Evolutionary conservation across 1,140 invertebrate species (phyloP), one percentile per base, ranked within the genome.

Genomic region (Neodiprion virginianus): DNA sequence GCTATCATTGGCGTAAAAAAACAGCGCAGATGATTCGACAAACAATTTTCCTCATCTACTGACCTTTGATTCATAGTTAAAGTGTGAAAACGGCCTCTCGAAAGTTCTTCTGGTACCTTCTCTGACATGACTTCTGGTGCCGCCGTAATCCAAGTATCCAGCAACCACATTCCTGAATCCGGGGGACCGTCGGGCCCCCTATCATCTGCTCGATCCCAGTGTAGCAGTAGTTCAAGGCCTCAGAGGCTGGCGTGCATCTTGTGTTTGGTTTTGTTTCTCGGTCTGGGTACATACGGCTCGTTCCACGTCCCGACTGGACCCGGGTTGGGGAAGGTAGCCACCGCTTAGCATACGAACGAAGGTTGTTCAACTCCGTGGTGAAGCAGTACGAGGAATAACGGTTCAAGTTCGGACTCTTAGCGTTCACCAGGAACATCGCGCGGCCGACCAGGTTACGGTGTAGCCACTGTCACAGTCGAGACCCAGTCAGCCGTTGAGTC

Each of bases 401-500:
- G 79, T 82, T 78, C 78, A 76, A 65, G 71, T 74, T 79, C 78
- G 78, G 79, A 83, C 81, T 61, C 53, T 61, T 61, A 61, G 53
- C 53, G 53, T 61, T 17, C 81, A 81, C 80, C 77, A 77, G 70
- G 76, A 80, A 73, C 78, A 81, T 79, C 79, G 77, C 71, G 48
- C 70, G 77, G 79, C 80, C 77, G 78, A 78, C 78, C 81, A 74
- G 81, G 74, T 72, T 72, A 74, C 71, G 76, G 69, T 72, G 69
- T 73, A 72, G 72, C 72, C 72, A 65, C 66, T 65, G n/a, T 7
- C 67, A 28, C 71, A 68, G 72, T 65, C 66, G 47, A 77, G 76
- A 76, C 82, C 87, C 87, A 87, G 87, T 88, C 86, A 88, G 86
- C 87, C 87, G 87, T 88, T 83, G 83, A 87, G 86, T 86, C 85